These are phyloP conservation scores for Macaria liturata DNA, from an alignment of 2,888 invertebrate genomes.

Conservation along the genomic window DNA sequence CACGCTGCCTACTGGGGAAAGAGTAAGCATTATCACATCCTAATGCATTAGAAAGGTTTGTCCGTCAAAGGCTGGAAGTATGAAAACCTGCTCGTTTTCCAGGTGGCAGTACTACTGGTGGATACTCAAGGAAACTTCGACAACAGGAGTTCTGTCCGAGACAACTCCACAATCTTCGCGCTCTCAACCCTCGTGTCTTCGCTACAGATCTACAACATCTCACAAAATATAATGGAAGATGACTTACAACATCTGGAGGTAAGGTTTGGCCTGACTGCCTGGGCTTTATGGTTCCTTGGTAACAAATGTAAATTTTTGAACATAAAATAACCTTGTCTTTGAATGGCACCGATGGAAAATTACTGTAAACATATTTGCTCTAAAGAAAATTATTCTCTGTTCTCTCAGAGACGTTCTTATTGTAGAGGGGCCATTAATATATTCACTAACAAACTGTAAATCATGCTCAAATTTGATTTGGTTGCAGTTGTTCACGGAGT, in stretches of 20 bases:
- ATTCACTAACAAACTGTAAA: too few relatives aligned
- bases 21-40: not conserved
- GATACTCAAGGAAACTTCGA: constrained; percentile 97
- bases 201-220: constrained; percentile 90
- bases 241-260: constrained; percentile 94
- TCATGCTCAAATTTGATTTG: too few relatives aligned
- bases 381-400: too few relatives aligned
- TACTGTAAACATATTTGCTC: too few relatives aligned
- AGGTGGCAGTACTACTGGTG: constrained; percentile 91
- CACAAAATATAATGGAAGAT: constrained; percentile 96
- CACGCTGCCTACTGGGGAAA: constrained; percentile 74
- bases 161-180: constrained; percentile 87
- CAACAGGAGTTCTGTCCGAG: constrained; percentile 95
- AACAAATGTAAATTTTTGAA: too few relatives aligned
- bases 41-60: too few relatives aligned
- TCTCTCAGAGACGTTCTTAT: too few relatives aligned
- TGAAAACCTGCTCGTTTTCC: constrained; percentile 12
- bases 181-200: constrained; percentile 96
- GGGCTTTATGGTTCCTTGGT: too few relatives aligned
- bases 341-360: too few relatives aligned
- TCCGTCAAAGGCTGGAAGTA: too few relatives aligned
- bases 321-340: too few relatives aligned
- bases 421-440: too few relatives aligned
- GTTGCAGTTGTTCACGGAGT: constrained; percentile 89
- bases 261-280: not conserved